A percentile compares a stretch with the other conserved stretches of the same genome.
Conservation (phyloP, 2,797 vertebrate genomes). For the Okamejei kenojei region DNA sequence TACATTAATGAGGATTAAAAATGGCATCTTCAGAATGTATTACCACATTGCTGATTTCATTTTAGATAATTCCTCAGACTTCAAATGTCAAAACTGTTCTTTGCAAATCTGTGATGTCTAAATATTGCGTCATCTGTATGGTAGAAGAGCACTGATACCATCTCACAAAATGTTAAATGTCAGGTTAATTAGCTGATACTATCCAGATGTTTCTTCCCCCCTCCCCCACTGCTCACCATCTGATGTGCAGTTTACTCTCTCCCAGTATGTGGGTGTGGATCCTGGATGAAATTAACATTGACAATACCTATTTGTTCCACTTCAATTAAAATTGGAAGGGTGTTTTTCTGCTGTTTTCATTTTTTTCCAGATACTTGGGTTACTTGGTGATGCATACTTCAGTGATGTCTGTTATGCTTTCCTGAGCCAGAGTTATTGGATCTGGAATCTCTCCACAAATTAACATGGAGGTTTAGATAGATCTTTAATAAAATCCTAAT, state of each 20-base stretch:
- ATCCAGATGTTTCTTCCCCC: not conserved
- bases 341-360: not conserved
- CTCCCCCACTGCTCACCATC: not conserved
- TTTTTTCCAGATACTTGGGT: not conserved
- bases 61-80: not conserved
- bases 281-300: not conserved
- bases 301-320: not conserved
- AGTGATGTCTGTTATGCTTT: not conserved
- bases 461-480: not conserved
- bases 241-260: not conserved
- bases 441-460: not conserved
- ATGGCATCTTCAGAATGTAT: not conserved
- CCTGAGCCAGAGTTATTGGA: not conserved
- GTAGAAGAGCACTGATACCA: not conserved
- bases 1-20: not conserved
- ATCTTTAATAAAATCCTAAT: not conserved
- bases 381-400: not conserved
- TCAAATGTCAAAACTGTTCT: not conserved
- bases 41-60: not conserved
- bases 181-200: not conserved
- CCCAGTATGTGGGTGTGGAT: not conserved
- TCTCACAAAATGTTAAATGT: not conserved
- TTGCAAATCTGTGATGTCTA: not conserved
- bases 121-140: not conserved
- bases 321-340: not conserved